These are phyloP conservation scores for Osmoderma eremita DNA, from an alignment of 2,888 invertebrate genomes.

Conservation along the genomic window DNA sequence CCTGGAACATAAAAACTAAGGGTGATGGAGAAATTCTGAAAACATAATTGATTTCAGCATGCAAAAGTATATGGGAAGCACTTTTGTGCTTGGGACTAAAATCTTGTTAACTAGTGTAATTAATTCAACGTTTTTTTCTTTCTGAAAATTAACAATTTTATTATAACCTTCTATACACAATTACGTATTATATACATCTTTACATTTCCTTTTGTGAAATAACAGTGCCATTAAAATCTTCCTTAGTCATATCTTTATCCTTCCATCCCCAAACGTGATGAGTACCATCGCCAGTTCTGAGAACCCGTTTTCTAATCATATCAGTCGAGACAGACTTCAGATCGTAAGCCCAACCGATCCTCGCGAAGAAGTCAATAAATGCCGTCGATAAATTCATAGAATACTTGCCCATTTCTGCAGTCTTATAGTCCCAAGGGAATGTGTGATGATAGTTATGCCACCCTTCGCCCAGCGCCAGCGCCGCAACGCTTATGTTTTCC, in stretches of 20 bases:
- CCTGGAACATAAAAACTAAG: too few species aligned
- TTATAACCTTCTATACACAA: too few species aligned
- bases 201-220: slow-evolving; percentile 51
- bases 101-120: too few species aligned
- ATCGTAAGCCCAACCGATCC: slow-evolving; percentile 88
- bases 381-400: slow-evolving; percentile 78
- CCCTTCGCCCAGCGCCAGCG: slow-evolving; percentile 79
- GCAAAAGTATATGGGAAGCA: too few species aligned
- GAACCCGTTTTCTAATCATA: slow-evolving; percentile 75
- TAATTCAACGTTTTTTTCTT: too few species aligned
- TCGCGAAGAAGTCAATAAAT: slow-evolving; percentile 84
- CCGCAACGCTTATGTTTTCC: slow-evolving; percentile 64
- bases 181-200: too few species aligned
- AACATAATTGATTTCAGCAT: too few species aligned
- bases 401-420: slow-evolving; percentile 80
- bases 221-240: slow-evolving; percentile 57
- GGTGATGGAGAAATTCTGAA: too few species aligned
- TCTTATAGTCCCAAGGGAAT: slow-evolving; percentile 88
- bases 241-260: slow-evolving; percentile 71
- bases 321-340: slow-evolving; percentile 81
- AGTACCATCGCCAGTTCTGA: slow-evolving; percentile 79
- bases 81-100: neutral
- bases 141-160: too few species aligned
- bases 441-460: slow-evolving; percentile 91
- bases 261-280: slow-evolving; percentile 86